Base-by-base conservation (phyloP, 2,113 vertebrate genomes). In the Amphiprion ocellaris region DNA sequence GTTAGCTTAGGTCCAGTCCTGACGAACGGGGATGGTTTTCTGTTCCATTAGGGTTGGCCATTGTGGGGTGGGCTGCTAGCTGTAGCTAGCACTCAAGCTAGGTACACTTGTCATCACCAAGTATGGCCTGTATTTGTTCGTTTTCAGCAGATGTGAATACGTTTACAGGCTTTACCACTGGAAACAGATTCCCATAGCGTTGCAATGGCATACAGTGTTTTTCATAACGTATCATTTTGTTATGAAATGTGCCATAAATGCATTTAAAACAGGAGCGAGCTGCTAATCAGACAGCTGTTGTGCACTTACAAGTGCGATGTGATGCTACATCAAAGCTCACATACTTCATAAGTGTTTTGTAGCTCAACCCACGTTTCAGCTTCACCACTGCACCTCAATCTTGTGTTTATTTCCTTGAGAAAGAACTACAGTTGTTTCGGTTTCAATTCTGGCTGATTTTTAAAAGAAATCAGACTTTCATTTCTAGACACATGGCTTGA, bases 1-100 rank as follows among this genome's bases (percentile, higher is more conserved):
- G 81, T 49, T 69, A 60, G 67, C 81, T 14, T 2, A 3, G 54
- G 59, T 73, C 67, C 69, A 9, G 63, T 77, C 33, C 61, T 23
- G 37, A 63, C 55, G 4, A 86, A 53, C 24, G 33, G 61, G 59
- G 64, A 58, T 75, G 74, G 72, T 59, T 82, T 37, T 41, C n/a
- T 74, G 68, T 76, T 61, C 79, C 26, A 23, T 54, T 64, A 26
- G 58, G 68, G 60, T 24, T 90, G 83, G 86, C 86, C 80, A 83
- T 89, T 90, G 89, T 89, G 67, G 88, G 84, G 41, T 88, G 86
- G 84, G 76, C 69, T 74, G 89, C 86, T 92, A 91, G 83, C 92
- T 72, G 65, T 37, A 53, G 81, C 49, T 93, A 92, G 80, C 92
- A 59, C 23, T 50, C 0, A 50, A 78, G 92, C 91, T 92, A 90